Conservation (phyloP, 2,888 invertebrate species). For the Cantharis nigra region DNA sequence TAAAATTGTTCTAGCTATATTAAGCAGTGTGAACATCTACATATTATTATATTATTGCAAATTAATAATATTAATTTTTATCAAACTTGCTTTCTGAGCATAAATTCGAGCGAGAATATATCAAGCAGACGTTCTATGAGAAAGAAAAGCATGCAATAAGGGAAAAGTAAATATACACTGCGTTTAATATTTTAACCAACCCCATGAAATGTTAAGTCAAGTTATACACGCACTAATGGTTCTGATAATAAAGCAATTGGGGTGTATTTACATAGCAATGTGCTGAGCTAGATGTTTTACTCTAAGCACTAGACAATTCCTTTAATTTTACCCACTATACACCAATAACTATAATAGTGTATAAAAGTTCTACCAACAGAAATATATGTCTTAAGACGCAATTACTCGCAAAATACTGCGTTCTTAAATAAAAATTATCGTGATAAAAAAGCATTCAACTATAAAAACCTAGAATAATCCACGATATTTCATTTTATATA, state of each 20-base stretch:
- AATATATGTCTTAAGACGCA: background rate
- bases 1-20: background rate
- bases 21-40: background rate
- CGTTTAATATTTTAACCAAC: constrained; percentile 35
- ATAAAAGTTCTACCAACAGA: background rate
- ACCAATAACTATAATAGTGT: background rate
- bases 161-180: constrained; percentile 3
- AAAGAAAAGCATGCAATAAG: constrained; percentile 4
- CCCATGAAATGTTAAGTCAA: constrained; percentile 42
- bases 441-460: background rate
- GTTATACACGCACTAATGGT: constrained; percentile 46
- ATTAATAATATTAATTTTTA: background rate
- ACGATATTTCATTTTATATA: background rate
- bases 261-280: constrained; percentile 34
- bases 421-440: background rate
- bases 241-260: constrained; percentile 48
- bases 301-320: constrained; percentile 1
- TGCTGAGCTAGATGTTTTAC: constrained; percentile 11
- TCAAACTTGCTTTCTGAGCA: background rate
- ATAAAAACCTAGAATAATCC: background rate
- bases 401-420: background rate
- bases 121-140: background rate
- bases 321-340: constrained; percentile 8
- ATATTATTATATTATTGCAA: background rate
- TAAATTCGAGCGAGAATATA: background rate